Conservation (phyloP, 2,113 vertebrate genomes). For the Xenopus tropicalis region DNA sequence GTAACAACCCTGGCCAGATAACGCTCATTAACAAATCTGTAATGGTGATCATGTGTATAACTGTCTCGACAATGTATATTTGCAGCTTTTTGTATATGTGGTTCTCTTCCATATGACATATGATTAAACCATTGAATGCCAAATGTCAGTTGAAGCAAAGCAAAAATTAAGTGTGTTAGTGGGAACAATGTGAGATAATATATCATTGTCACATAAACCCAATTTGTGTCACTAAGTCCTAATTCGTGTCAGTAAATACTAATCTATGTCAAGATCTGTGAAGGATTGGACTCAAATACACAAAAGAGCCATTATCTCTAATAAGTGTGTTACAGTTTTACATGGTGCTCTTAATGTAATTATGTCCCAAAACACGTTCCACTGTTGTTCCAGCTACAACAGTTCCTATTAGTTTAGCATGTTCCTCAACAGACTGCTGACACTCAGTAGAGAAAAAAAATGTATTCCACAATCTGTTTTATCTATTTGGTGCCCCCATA, state of each 20-base stretch:
- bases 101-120: not conserved
- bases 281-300: not conserved
- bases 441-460: no score
- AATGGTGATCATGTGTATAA: no score
- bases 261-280: not conserved
- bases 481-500: no score
- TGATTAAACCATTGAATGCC: slow-evolving; percentile 1
- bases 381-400: not conserved
- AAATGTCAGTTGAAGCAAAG: not conserved
- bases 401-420: not conserved
- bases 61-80: no score
- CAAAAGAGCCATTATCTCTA: not conserved
- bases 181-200: slow-evolving; percentile 1
- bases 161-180: not conserved
- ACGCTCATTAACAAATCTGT: no score
- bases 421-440: no score
- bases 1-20: no score
- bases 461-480: no score
- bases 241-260: not conserved
- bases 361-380: not conserved
- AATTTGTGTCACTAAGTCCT: not conserved
- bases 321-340: not conserved
- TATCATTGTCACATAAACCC: slow-evolving; percentile 3
- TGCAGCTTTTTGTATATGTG: no score
- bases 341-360: not conserved